These are phyloP conservation scores for Poecile atricapillus DNA, from an alignment of 2,113 vertebrate genomes.

Conservation along the genomic window DNA sequence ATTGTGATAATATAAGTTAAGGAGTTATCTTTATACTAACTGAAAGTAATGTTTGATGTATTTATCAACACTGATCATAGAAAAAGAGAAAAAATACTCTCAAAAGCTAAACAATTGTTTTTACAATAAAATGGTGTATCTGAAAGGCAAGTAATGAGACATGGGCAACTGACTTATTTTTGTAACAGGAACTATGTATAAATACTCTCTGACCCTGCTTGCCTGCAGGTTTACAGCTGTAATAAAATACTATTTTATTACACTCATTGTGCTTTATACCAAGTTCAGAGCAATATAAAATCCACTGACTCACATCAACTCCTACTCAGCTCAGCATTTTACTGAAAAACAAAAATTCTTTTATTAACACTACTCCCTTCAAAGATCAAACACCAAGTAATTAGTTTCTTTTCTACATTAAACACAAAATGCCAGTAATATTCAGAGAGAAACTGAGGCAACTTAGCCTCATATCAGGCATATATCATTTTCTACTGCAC, in stretches of 20 bases:
- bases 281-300: background rate
- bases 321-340: background rate
- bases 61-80: background rate
- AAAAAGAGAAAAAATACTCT: background rate
- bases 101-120: background rate
- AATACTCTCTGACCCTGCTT: background rate
- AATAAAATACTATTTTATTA: background rate
- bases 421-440: background rate
- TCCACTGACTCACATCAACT: accelerated
- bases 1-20: background rate
- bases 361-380: background rate
- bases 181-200: background rate
- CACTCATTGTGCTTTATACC: background rate
- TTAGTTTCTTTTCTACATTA: background rate
- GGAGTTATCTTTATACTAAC: background rate
- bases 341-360: background rate
- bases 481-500: background rate
- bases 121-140: background rate
- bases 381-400: background rate
- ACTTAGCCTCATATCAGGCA: background rate
- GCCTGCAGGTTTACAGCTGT: background rate
- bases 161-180: background rate
- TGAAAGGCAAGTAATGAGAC: background rate
- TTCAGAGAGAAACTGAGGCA: background rate
- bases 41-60: background rate